A percentile compares a stretch with the other conserved stretches of the same genome.
These are phyloP conservation scores for Furnarius figulus DNA, from an alignment of 2,113 vertebrate genomes.

Conservation along the genomic window DNA sequence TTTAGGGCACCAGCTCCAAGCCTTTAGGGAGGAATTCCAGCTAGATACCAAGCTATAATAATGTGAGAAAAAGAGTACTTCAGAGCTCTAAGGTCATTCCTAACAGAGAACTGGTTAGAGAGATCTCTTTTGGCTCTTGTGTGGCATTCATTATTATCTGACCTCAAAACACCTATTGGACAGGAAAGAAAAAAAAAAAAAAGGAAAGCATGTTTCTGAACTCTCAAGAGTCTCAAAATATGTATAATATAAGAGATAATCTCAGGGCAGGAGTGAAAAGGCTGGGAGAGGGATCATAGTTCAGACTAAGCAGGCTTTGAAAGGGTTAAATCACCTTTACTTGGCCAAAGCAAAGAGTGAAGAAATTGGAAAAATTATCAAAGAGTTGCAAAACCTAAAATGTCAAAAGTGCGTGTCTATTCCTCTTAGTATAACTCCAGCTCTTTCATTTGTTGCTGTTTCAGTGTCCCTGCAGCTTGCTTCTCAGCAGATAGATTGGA, in stretches of 20 bases:
- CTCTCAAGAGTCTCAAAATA: background rate
- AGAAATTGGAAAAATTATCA: background rate
- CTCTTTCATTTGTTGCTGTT: background rate
- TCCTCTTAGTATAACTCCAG: background rate
- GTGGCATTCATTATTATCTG: background rate
- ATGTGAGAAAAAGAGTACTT: background rate
- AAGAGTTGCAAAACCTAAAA: background rate
- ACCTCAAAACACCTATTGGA: background rate
- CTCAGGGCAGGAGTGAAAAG: background rate
- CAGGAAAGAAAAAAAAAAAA: background rate
- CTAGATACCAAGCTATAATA: too few relatives aligned
- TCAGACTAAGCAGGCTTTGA: background rate
- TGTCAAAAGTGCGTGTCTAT: background rate
- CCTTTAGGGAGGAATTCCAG: too few relatives aligned
- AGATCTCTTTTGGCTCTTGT: background rate
- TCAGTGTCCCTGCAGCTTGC: background rate
- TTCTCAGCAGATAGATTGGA: background rate
- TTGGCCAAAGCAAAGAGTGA: background rate
- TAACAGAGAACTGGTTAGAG: background rate
- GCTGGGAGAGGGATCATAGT: background rate
- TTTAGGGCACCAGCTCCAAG: too few relatives aligned
- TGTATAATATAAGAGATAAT: background rate
- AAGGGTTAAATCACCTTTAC: background rate
- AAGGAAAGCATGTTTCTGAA: background rate
- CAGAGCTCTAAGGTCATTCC: background rate